phyloP scores from a whole-genome alignment of 2,113 vertebrate genomes.

The Nipponia nippon region DNA sequence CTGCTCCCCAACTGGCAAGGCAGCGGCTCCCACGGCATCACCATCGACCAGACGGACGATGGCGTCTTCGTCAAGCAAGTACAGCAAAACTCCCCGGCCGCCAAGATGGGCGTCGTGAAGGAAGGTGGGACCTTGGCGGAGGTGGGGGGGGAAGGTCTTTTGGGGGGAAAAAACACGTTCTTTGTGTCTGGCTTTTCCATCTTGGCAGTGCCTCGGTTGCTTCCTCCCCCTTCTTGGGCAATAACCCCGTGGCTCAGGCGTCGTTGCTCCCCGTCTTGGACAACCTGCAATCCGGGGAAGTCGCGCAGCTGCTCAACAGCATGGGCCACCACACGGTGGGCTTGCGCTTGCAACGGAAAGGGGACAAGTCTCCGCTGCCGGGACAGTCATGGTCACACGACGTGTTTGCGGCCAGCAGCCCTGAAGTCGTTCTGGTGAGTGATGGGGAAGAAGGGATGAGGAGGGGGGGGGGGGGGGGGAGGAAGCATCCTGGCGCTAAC shows the following conservation, averaged over 20 bases:
- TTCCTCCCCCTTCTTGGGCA: fast-evolving
- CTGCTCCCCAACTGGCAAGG: conserved; percentile 90
- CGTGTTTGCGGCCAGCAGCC: conserved; percentile 69
- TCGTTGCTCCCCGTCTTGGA: conserved; percentile 14
- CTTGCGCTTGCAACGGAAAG: conserved; percentile 88
- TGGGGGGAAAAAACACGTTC: background rate
- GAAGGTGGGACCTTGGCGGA: conserved; percentile 76
- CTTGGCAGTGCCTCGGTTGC: background rate
- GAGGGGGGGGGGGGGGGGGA: background rate
- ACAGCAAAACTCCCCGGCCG: conserved; percentile 86
- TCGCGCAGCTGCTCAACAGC: conserved; percentile 83
- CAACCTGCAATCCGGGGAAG: conserved; percentile 89
- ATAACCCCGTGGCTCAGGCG: fast-evolving
- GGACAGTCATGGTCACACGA: conserved; percentile 58
- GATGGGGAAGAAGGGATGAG: fast-evolving
- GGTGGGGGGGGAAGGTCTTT: background rate
- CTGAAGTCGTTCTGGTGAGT: conserved; percentile 88
- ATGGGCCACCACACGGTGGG: conserved; percentile 89
- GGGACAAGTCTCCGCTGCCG: conserved; percentile 81
- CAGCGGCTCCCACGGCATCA: conserved; percentile 87
- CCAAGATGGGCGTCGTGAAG: conserved; percentile 84
- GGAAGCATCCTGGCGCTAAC: fast-evolving
- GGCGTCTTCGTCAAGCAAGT: conserved; percentile 89
- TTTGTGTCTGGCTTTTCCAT: background rate
- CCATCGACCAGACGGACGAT: conserved; percentile 81